These are phyloP conservation scores for Nesidiocoris tenuis DNA, from an alignment of 2,888 invertebrate genomes.

Conservation along the genomic window DNA sequence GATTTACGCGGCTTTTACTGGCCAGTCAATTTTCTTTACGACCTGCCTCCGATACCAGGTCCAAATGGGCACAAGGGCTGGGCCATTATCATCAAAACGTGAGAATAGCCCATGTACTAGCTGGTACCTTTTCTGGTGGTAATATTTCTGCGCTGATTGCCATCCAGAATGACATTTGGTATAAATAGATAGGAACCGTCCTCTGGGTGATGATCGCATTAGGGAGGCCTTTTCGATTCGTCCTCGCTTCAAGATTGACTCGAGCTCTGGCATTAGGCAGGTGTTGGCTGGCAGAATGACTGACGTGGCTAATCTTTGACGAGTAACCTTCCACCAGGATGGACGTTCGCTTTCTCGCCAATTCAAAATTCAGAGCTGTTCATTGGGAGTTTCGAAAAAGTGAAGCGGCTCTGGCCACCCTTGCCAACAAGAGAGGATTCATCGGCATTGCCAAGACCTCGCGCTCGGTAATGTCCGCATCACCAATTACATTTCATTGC, in stretches of 20 bases:
- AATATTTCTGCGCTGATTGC: too few relatives aligned
- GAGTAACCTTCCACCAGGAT: background rate
- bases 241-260: background rate
- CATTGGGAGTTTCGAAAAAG: background rate
- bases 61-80: background rate
- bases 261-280: too few relatives aligned
- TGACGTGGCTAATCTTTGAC: too few relatives aligned
- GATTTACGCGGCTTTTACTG: background rate
- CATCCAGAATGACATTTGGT: background rate
- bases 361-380: background rate
- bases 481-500: background rate
- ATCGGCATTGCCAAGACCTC: background rate
- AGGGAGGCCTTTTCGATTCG: background rate
- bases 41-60: background rate
- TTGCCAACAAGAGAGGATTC: background rate
- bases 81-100: background rate
- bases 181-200: background rate
- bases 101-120: background rate
- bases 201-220: too few relatives aligned
- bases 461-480: background rate
- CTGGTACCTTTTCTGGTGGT: background rate
- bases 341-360: background rate
- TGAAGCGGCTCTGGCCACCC: background rate
- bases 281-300: too few relatives aligned
- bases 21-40: too few relatives aligned